phyloP scores from a whole-genome alignment of 2,888 invertebrate species.

The Serripes groenlandicus region DNA sequence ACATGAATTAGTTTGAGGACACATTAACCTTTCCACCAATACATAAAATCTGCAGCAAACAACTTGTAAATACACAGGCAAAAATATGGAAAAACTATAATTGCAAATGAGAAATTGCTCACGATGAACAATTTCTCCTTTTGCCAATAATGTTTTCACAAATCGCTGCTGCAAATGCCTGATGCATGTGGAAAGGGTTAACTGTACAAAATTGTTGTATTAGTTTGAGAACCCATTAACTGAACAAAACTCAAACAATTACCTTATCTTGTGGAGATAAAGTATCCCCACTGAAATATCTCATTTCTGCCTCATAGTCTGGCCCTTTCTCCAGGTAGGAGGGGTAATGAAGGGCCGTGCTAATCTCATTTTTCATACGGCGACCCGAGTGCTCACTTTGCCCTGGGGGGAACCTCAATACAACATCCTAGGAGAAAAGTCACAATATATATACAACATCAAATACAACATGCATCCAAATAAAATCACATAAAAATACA shows the following conservation, averaged over 20 bases:
- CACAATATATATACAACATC: conserved; percentile 55
- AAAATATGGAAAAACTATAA: too few species aligned
- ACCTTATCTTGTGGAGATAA: conserved; percentile 71
- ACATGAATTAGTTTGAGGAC: too few species aligned
- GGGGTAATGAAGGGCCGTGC: conserved; percentile 81
- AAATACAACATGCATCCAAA: conserved; percentile 23
- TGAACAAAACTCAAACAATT: conserved; percentile 18
- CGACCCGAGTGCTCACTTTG: conserved; percentile 38
- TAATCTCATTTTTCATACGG: conserved; percentile 78
- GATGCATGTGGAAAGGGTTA: too few species aligned
- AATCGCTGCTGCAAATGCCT: background rate
- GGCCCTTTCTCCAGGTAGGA: conserved; percentile 82
- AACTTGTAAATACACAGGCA: too few species aligned
- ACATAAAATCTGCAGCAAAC: too few species aligned
- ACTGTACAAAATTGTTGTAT: too few species aligned
- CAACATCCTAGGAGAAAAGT: conserved; percentile 75
- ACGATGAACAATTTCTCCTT: background rate
- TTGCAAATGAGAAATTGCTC: background rate
- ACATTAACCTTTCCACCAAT: too few species aligned
- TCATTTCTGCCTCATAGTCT: conserved; percentile 84
- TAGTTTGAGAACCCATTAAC: too few species aligned
- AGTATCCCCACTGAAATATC: conserved; percentile 82
- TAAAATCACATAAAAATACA: background rate
- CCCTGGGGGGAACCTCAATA: conserved; percentile 56
- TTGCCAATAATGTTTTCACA: background rate